Evolutionary conservation across 2,888 invertebrate species (phyloP), one percentile per base, ranked within the genome.

Genomic region (Aelia acuminata): DNA sequence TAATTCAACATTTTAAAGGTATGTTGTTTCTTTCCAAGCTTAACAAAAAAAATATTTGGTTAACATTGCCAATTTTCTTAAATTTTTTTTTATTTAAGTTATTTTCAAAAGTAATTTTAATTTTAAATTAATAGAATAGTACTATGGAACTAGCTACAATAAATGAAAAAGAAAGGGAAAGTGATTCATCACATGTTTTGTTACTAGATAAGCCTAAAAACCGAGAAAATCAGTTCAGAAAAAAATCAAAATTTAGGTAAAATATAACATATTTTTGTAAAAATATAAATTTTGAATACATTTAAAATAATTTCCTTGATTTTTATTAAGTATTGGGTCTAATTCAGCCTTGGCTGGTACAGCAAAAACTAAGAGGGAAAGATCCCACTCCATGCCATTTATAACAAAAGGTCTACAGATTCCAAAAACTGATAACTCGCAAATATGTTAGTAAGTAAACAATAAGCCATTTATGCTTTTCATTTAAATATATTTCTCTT

Each of bases 341-440:
- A 86, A 43, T 26, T 1, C 70, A 35, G 47, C 63, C 4, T 63
- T 87, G 26, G 26, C 39, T 8, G 84, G 39, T 26, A 53, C 63
- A 31, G 49, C 31, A 53, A 50, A 84, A 39, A 87, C 10, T 35
- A 53, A 49, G 35, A 88, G 84, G 31, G 85, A 53, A 43, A 49
- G 88, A 22, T 88, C 88, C 0, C 70, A 50, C 39, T 89, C 89
- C 11, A 87, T 89, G 89, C 89, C 89, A 35, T 89, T 89, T 75
- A 87, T 89, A 4, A 49, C 70, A 35, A 89, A 89, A n/a, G 75
- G 53, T 7, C 26, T 70, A 50, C 49, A 63, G n/a, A 13, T 57
- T 10, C 84, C 89, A 22, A 84, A 70, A 26, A 84, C 22, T n/a
- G 89, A 89, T 63, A 84, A 87, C 3, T 70, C 70, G 15, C 87